These are phyloP conservation scores for Cromileptes altivelis DNA, from an alignment of 2,113 vertebrate species.

Conservation along the genomic window DNA sequence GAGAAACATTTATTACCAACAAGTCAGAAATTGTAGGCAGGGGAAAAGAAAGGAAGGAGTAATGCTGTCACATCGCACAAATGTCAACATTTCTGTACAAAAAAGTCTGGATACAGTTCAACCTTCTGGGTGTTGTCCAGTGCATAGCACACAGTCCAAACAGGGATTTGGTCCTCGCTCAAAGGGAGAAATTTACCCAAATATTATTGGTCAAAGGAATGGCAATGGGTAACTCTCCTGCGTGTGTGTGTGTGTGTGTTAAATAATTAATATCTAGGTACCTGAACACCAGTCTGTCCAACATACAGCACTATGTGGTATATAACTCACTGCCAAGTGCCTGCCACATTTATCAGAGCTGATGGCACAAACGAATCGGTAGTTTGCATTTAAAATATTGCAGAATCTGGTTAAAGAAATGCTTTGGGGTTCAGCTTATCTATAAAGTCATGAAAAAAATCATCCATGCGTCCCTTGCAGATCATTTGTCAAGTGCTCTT, in stretches of 20 bases:
- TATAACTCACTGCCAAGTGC: conserved; percentile 27
- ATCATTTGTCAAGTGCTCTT: neutral
- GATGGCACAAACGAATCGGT: conserved; percentile 1
- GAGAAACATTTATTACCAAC: conserved; percentile 75
- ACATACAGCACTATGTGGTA: conserved; percentile 14
- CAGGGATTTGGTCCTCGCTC: conserved; percentile 63
- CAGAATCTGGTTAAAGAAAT: conserved; percentile 6
- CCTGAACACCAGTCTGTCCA: conserved; percentile 26
- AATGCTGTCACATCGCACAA: conserved; percentile 64
- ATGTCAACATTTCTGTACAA: conserved; percentile 61
- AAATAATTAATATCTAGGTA: conserved; percentile 17
- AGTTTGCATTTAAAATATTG: conserved; percentile 7
- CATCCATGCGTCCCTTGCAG: conserved; percentile 20
- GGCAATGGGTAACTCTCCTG: conserved; percentile 35
- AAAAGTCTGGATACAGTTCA: conserved; percentile 38
- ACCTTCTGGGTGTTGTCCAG: conserved; percentile 50
- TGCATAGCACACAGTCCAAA: conserved; percentile 61
- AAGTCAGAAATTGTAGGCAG: conserved; percentile 48
- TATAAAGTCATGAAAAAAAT: neutral
- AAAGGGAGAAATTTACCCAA: conserved; percentile 39
- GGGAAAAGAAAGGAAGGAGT: conserved; percentile 29
- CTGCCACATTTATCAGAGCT: conserved; percentile 7
- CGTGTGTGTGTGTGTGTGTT: conserved; percentile 8
- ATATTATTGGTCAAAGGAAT: conserved; percentile 45
- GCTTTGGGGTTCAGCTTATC: conserved; percentile 22